Base-by-base conservation (phyloP, 2,113 vertebrate species). In the Halichoerus grypus region DNA sequence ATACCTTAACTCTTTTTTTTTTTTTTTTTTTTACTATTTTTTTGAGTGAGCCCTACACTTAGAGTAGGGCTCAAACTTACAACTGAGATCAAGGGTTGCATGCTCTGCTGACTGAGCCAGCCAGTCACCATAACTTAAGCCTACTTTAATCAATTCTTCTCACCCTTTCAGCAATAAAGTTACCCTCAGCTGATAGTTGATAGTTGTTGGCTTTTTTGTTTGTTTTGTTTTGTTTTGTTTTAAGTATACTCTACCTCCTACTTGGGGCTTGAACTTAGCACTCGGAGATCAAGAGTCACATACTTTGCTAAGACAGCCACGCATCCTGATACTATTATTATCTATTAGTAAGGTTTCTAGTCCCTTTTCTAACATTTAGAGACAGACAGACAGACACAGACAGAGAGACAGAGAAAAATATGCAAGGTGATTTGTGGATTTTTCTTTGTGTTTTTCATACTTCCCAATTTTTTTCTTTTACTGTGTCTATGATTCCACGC, bases 391-490 rank as follows among this genome's bases (percentile, higher is more conserved):
- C 36, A 15, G 16, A 22, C 28, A 51, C 13, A 28, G 74, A 77
- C 74, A 76, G 42, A 49, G 42, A 76, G 13, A 74, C 85, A 59
- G 57, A 88, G 71, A 79, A 69, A 69, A 69, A 72, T 28, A 63
- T 28, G 28, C 76, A 91, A 65, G n/a, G 39, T 31, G 39, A 36
- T 36, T 55, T 59, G 31, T n/a, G 67, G 55, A 82, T 57, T 88
- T 95, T 59, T 46, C 51, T 77, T 57, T 88, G 51, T 57, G 36
- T 21, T 77, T 95, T 86, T 92, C 46, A 87, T 36, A 95, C 74
- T 87, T 76, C 36, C 39, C 0, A 65, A n/a, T 19, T 71, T 82
- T 79, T 83, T 79, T 65, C 57, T 77, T 86, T 69, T 76, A 69
- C 67, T 19, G 28, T 33, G 24, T 77, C 67, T 87, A 7, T 77